These are phyloP conservation scores for Callyntrura guangdongensis DNA, from an alignment of 2,888 invertebrate species.

Conservation along the genomic window DNA sequence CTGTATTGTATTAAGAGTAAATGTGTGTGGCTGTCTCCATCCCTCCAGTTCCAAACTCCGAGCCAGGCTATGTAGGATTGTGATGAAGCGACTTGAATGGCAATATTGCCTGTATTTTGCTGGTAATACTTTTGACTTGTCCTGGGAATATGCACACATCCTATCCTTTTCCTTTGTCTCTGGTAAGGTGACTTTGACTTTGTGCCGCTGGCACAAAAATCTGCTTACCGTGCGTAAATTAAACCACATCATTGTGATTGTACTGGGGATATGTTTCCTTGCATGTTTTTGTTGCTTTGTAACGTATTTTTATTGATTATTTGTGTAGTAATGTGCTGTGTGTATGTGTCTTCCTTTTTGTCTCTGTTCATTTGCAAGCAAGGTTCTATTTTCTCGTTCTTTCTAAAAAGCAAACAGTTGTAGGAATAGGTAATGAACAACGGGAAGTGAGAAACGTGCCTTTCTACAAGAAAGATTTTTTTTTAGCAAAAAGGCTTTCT, in stretches of 20 bases:
- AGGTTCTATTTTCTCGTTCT: neutral
- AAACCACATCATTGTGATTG: no score
- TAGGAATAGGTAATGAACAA: neutral
- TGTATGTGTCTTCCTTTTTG: neutral
- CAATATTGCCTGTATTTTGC: neutral
- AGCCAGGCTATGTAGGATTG: no score
- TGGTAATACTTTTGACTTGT: conserved; percentile 25
- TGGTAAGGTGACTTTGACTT: no score
- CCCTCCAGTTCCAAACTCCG: neutral
- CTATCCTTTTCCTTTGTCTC: neutral
- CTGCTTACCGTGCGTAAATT: no score
- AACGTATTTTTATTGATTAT: no score
- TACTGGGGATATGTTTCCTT: no score
- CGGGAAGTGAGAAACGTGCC: conserved; percentile 57
- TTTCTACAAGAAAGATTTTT: conserved; percentile 16
- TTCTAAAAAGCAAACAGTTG: conserved; percentile 16
- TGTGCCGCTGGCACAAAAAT: no score
- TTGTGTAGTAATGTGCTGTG: no score
- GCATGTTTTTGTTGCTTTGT: no score
- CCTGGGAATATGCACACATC: conserved; percentile 33
- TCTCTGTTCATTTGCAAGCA: conserved; percentile 27
- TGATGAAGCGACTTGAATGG: no score
- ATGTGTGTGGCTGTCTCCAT: neutral
- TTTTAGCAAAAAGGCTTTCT: neutral
- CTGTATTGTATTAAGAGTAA: neutral